A percentile compares a stretch with the other conserved stretches of the same genome.
These are phyloP conservation scores for Ginglymostoma cirratum DNA, from an alignment of 2,113 vertebrate species.

Conservation along the genomic window DNA sequence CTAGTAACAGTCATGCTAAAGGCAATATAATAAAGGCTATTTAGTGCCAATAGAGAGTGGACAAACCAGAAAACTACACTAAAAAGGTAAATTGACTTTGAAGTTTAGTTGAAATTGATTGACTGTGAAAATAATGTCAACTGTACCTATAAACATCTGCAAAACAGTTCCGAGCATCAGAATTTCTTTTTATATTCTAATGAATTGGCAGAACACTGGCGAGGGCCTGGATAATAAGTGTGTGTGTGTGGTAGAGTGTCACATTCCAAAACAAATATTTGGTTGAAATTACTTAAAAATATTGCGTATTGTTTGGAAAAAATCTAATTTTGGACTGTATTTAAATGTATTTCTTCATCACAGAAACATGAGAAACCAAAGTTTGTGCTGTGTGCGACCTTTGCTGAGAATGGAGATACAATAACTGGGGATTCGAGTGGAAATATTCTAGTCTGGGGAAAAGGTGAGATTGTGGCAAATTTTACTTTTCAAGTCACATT, in stretches of 20 bases:
- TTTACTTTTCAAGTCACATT: slow-evolving; percentile 4
- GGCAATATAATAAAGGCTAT: background rate
- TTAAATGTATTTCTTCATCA: slow-evolving; percentile 46
- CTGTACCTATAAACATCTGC: background rate
- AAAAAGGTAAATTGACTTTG: background rate
- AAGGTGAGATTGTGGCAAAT: slow-evolving; percentile 66
- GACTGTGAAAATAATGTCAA: background rate
- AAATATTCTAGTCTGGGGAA: slow-evolving; percentile 96
- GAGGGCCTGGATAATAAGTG: no score
- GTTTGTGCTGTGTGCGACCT: slow-evolving; percentile 94
- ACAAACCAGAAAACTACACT: background rate
- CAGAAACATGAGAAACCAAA: slow-evolving; percentile 99
- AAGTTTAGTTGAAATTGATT: background rate
- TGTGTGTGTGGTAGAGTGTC: background rate
- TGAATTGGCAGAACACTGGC: background rate
- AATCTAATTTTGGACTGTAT: background rate
- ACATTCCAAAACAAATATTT: background rate
- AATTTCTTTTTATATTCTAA: background rate
- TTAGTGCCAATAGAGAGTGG: background rate
- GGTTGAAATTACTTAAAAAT: background rate
- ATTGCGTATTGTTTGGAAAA: background rate
- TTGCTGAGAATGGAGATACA: slow-evolving; percentile 92
- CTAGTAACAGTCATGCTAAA: background rate
- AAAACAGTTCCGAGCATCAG: background rate
- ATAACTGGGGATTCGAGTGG: slow-evolving; percentile 97